These are phyloP conservation scores for Agriopis aurantiaria DNA, from an alignment of 2,888 invertebrate genomes.

Conservation along the genomic window DNA sequence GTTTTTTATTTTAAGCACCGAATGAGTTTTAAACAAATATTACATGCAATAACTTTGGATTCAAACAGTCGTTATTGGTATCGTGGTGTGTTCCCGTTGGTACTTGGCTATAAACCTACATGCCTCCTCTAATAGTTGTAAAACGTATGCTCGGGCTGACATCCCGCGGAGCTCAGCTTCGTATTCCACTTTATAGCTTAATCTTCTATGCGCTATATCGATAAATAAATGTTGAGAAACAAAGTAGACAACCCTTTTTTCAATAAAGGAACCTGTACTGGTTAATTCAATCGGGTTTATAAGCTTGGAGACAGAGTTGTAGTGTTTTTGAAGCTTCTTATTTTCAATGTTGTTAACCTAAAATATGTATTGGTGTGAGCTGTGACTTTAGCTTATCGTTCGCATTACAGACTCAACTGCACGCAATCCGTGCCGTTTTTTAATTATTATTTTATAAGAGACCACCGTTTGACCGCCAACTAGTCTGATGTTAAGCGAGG, in stretches of 20 bases:
- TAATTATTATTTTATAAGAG: no score
- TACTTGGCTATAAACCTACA: conserved; percentile 21
- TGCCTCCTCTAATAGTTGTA: conserved; percentile 71
- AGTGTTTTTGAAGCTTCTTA: neutral
- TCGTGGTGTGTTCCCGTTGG: conserved; percentile 55
- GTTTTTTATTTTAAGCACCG: conserved; percentile 41
- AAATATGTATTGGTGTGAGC: neutral
- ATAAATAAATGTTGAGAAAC: conserved; percentile 77
- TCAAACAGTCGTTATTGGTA: conserved; percentile 54
- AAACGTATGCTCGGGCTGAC: conserved; percentile 70
- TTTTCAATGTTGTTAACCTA: neutral
- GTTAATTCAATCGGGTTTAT: conserved; percentile 37
- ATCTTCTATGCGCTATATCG: conserved; percentile 78
- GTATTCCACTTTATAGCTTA: conserved; percentile 81
- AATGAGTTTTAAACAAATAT: conserved; percentile 49
- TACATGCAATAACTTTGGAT: conserved; percentile 50
- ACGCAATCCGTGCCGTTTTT: no score
- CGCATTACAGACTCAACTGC: no score
- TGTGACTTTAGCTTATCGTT: no score
- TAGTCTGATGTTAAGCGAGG: no score
- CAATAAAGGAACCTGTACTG: conserved; percentile 38
- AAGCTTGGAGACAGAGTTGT: conserved; percentile 14
- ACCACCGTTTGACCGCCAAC: no score
- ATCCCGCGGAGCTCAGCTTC: conserved; percentile 79
- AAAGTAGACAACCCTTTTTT: conserved; percentile 56